Percentiles rank a stretch among this genome's conserved stretches.
Conservation (phyloP, 1,140 invertebrate genomes). For the Zaprionus taronus region DNA sequence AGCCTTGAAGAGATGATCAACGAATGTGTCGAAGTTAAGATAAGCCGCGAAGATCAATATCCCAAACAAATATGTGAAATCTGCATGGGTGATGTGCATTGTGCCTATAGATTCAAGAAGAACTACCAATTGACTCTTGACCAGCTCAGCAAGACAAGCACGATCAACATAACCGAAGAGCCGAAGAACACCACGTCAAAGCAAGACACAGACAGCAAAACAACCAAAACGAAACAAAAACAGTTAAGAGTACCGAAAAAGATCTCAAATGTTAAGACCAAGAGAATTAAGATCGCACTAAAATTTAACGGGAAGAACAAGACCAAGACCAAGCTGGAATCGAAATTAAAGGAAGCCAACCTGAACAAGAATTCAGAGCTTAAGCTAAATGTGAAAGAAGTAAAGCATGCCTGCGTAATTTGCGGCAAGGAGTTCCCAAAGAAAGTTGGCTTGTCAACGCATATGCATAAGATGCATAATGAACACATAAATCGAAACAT, state of each 20-base stretch:
- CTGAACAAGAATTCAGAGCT: too few species aligned
- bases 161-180: neutral
- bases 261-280: neutral
- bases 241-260: neutral
- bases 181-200: neutral
- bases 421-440: neutral
- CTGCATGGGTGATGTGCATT: neutral
- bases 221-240: neutral
- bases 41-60: neutral
- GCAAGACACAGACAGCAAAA: neutral
- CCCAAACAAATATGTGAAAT: neutral
- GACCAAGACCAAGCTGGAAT: too few species aligned
- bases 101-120: neutral
- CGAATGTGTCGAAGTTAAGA: neutral
- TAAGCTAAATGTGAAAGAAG: too few species aligned
- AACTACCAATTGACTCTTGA: neutral
- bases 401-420: neutral
- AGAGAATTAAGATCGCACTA: neutral
- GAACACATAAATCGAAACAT: too few species aligned
- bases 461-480: too few species aligned
- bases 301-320: too few species aligned
- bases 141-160: neutral
- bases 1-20: conserved; percentile 3
- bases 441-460: too few species aligned
- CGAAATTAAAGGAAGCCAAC: neutral